Evolutionary conservation across 2,888 invertebrate genomes (phyloP), one percentile per base, ranked within the genome.

Genomic region (Syrista parreyssii): DNA sequence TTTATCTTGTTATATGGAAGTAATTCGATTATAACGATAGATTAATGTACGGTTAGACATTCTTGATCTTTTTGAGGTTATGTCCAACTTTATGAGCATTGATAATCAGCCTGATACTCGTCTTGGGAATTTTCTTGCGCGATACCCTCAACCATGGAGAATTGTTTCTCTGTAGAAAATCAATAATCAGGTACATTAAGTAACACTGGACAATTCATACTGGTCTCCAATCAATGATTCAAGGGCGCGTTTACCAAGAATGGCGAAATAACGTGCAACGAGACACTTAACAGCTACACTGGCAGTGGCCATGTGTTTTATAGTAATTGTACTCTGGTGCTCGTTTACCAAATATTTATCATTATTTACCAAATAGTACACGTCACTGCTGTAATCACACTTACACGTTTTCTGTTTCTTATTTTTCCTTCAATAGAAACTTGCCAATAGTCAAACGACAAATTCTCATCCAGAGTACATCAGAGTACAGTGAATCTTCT

Each of bases 1-100:
- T 89, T 89, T 88, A 89, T 89, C 89, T 89, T 88, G 86, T 89
- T 88, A 88, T 85, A 88, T 86, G 84, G 82, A 84, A 84, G 82
- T 86, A 86, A 89, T 88, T 86, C 87, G 86, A 88, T 88, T 88
- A 85, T 88, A 88, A 88, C 85, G 83, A 84, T 85, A 86, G 88
- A 88, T 88, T 88, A 86, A 88, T 86, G 87, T 55, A 55, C 55
- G 55, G 55, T 55, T 55, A 23, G 55, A 23, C 55, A 23, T 55
- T 23, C 55, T 55, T 15, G 23, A 55, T 23, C 23, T 55, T 55
- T 55, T 23, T 55, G 55, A 55, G 55, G 55, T 55, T 55, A 55
- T 9, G 55, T 55, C 9, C 23, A 55, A 9, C 55, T 9, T 55
- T 23, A 55, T 23, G 55, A 55, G 55, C 55, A 55, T 55, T 23